A percentile compares a stretch with the other conserved stretches of the same genome.
Evolutionary conservation across 2,888 invertebrate genomes (phyloP).

Genomic region (Andrena bucephala): DNA sequence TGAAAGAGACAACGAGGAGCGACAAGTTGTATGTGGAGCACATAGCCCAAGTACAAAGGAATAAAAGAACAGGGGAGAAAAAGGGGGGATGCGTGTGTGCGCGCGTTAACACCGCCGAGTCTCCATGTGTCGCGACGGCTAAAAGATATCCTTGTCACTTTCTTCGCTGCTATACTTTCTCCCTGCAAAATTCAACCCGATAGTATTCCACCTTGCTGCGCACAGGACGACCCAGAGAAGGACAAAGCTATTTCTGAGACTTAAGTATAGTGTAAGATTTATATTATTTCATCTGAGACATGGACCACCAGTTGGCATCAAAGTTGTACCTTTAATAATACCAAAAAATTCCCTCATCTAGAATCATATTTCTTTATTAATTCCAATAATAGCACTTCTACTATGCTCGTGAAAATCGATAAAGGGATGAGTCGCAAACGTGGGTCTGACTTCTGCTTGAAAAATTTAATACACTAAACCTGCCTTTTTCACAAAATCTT

Average conservation of each 20-base stretch:
- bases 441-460: too few relatives aligned
- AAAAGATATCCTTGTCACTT: constrained; percentile 58
- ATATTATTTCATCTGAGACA: too few relatives aligned
- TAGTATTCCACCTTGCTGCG: constrained; percentile 9
- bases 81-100: neutral
- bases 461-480: too few relatives aligned
- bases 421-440: too few relatives aligned
- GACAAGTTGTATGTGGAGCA: constrained; percentile 50
- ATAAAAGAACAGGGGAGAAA: constrained; percentile 28
- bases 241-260: neutral
- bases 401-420: too few relatives aligned
- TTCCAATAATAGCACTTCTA: too few relatives aligned
- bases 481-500: too few relatives aligned
- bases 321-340: too few relatives aligned
- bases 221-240: neutral
- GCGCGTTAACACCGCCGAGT: constrained; percentile 30
- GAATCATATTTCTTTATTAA: too few relatives aligned
- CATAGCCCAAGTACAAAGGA: constrained; percentile 36
- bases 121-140: constrained; percentile 41
- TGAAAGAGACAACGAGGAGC: constrained; percentile 56
- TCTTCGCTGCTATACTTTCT: constrained; percentile 53
- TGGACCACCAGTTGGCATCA: neutral
- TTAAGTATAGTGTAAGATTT: too few relatives aligned
- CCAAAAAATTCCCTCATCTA: too few relatives aligned
- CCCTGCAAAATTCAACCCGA: constrained; percentile 45